Conservation (phyloP, 2,113 vertebrate genomes). For the Dipodomys spectabilis region DNA sequence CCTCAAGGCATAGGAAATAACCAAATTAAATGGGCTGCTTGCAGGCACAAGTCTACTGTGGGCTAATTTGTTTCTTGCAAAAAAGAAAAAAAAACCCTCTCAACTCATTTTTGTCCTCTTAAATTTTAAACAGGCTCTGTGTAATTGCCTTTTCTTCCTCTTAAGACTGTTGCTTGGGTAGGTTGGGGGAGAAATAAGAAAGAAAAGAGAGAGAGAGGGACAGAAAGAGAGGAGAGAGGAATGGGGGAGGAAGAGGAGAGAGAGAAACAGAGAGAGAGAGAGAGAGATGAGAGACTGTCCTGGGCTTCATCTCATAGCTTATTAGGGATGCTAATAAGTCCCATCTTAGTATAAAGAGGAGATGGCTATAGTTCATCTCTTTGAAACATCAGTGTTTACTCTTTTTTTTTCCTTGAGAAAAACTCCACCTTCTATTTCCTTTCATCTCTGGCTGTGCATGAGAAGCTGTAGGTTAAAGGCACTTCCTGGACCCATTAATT, state of each 20-base stretch:
- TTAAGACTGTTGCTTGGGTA: conserved; percentile 65
- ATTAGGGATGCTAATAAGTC: conserved; percentile 69
- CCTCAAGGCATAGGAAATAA: conserved; percentile 78
- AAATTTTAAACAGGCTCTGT: conserved; percentile 81
- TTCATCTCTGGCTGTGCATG: conserved; percentile 72
- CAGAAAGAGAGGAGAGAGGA: background rate
- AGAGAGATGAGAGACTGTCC: background rate
- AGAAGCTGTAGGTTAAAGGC: conserved; percentile 71
- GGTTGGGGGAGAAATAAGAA: background rate
- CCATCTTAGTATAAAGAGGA: conserved; percentile 59
- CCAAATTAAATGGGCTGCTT: conserved; percentile 81
- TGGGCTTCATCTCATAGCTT: conserved; percentile 33
- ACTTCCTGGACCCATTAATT: conserved; percentile 74
- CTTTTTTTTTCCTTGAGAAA: conserved; percentile 74
- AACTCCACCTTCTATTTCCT: conserved; percentile 71
- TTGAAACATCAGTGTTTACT: conserved; percentile 72
- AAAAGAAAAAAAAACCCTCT: conserved; percentile 68
- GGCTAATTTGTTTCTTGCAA: conserved; percentile 83
- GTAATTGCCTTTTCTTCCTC: conserved; percentile 72
- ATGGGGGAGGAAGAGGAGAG: too few species aligned
- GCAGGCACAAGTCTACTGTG: conserved; percentile 83
- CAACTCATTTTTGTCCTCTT: conserved; percentile 81
- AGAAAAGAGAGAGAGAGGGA: background rate
- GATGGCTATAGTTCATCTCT: conserved; percentile 72
- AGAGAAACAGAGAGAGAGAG: too few species aligned